These are phyloP conservation scores for Pholis gunnellus DNA, from an alignment of 2,113 vertebrate genomes.

Conservation along the genomic window DNA sequence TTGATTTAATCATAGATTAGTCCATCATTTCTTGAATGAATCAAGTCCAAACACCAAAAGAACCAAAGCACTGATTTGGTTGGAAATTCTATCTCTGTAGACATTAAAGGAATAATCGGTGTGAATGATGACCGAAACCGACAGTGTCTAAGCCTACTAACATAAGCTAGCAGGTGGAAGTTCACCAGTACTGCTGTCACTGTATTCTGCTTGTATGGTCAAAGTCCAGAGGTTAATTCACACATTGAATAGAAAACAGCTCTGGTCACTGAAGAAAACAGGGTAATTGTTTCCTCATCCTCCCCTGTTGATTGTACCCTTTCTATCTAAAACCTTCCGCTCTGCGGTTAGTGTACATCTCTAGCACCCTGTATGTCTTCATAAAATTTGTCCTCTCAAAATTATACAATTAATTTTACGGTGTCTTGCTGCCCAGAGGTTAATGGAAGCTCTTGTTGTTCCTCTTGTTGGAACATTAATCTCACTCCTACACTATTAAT, in stretches of 20 bases:
- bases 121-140: too few relatives aligned
- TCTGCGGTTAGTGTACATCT: not conserved
- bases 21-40: not conserved
- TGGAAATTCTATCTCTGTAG: not conserved
- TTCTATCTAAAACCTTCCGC: not conserved
- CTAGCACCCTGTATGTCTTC: conserved; percentile 8
- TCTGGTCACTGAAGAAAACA: not conserved
- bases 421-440: conserved; percentile 29
- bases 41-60: not conserved
- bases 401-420: conserved; percentile 16
- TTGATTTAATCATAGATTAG: not conserved
- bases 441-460: conserved; percentile 41
- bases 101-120: too few relatives aligned
- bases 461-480: conserved; percentile 29
- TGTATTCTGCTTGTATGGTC: not conserved
- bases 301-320: too few relatives aligned
- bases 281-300: not conserved
- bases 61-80: not conserved
- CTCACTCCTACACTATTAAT: conserved; percentile 12
- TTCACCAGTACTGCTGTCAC: too few relatives aligned
- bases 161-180: too few relatives aligned
- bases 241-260: not conserved
- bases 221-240: not conserved
- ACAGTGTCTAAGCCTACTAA: too few relatives aligned
- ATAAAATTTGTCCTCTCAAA: conserved; percentile 32